Percentiles rank a stretch among this genome's conserved stretches.
phyloP scores from a whole-genome alignment of 2,888 invertebrate species.

The Rhingia campestris region DNA sequence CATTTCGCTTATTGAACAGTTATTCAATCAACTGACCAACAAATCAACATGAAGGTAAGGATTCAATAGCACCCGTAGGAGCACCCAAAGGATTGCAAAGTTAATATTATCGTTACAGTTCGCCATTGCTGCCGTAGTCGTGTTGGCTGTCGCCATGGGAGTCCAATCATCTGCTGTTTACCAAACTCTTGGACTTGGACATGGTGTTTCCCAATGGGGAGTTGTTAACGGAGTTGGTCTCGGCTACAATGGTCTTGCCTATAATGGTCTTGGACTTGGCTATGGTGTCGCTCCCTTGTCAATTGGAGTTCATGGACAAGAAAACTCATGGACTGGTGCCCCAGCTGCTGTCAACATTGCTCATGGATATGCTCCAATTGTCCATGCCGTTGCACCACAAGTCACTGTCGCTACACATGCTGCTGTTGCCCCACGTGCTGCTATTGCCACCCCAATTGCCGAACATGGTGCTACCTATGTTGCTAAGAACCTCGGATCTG shows the following conservation, averaged over 20 bases:
- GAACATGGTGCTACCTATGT: background rate
- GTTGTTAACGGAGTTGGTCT: background rate
- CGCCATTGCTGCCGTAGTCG: slow-evolving; percentile 79
- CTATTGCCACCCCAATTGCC: slow-evolving; percentile 11
- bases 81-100: background rate
- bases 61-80: background rate
- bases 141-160: slow-evolving; percentile 80
- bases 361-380: slow-evolving; percentile 33
- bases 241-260: background rate
- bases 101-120: slow-evolving; percentile 75
- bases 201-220: background rate
- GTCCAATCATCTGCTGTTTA: slow-evolving; percentile 78
- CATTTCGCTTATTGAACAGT: slow-evolving; percentile 35
- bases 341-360: slow-evolving; percentile 42
- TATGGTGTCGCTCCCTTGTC: slow-evolving; percentile 4
- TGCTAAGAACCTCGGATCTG: background rate
- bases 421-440: slow-evolving; percentile 40
- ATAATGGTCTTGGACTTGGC: slow-evolving; percentile 7
- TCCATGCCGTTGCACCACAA: background rate
- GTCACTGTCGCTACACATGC: slow-evolving; percentile 21
- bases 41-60: slow-evolving; percentile 72
- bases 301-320: slow-evolving; percentile 44
- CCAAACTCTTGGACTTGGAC: slow-evolving; percentile 15
- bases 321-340: slow-evolving; percentile 49
- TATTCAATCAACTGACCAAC: slow-evolving; percentile 74